Evolutionary conservation across 2,888 invertebrate genomes (phyloP), one percentile per base, ranked within the genome.

Genomic region (Isoperla grammatica): DNA sequence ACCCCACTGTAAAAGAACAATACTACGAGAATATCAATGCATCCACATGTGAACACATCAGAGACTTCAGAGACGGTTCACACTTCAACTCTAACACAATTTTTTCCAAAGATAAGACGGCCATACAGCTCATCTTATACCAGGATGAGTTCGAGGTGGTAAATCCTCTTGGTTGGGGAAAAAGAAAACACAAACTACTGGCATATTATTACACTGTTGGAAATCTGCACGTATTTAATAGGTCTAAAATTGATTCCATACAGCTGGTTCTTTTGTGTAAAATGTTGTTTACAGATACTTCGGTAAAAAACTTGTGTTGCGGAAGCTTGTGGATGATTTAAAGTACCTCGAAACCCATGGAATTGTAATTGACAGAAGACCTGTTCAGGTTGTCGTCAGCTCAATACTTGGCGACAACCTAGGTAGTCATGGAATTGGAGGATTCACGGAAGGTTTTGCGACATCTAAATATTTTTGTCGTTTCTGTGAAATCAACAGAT

Each of bases 401-500:
- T 6, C 42, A 5, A 23, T 54, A 5, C 35, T 37, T n/a, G 54
- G 54, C 3, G 54, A 54, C 15, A 54, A 54, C 17, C 37, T 54
- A 20, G 54, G 37, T 15, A 37, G 40, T 37, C 54, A 54, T 37
- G 42, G 40, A 2, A 54, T 54, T 37, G 54, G 54, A 29, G 54
- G 54, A 15, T 54, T 54, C 19, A 37, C 42, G 6, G 37, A 54
- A 40, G 20, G 15, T 37, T 54, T 54, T 37, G 35, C 35, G 6
- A 20, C 35, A 15, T 40, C 54, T 11, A 37, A 54, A 13, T 37
- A 35, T 20, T 54, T 54, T 54, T 54, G 54, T 40, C 54, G 54
- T 29, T 54, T 40, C 37, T 54, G 54, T 37, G 54, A 54, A 8
- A 17, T 45, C 15, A 15, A 15, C 15, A n/a, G 45, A 15, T 17